Base-by-base conservation (phyloP, 2,797 vertebrate genomes). In the Gadopsis bispinosus region DNA sequence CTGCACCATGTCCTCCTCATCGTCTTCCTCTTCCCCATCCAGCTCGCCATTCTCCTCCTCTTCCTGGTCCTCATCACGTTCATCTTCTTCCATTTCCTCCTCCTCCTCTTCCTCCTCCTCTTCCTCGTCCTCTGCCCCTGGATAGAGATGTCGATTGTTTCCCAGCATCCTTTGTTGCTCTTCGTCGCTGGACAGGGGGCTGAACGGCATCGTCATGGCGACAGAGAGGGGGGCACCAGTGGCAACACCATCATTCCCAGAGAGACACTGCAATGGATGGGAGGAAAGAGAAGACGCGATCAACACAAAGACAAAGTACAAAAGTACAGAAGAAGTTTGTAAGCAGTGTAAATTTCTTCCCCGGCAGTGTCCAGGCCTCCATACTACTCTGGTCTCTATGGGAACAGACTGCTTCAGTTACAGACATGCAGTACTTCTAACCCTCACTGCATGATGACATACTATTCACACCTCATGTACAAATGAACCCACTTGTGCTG, bases 141-240 rank as follows among this genome's bases (percentile, higher is more conserved):
- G 96, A 95, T 96, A 96, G 71, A 97, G 95, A 95, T 96, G 95
- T 93, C 96, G 93, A 85, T 89, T 95, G 92, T 94, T 97, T 89
- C 94, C 95, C 93, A 96, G 93, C 95, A 96, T 96, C 85, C 94
- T 96, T 90, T 95, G 96, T 86, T 97, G 96, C 93, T 98, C 97
- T 93, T 97, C 96, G 96, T 97, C 97, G 84, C 97, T 97, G 90
- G 97, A 96, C 92, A 96, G 96, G 91, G 96, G 96, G 94, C 96
- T 97, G 93, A 97, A 96, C 81, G 97, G 96, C 97, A 97, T 98
- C 64, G 94, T 97, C 96, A 95, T 96, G 96, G 95, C 91, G 91
- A 95, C 92, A 94, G 87, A 78, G 91, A 89, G 63, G 89, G 88
- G 68, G 87, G 90, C 86, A 87, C 81, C 78, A 86, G 91, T 87